These are phyloP conservation scores for Thelaira solivaga DNA, from an alignment of 2,888 invertebrate genomes.

Conservation along the genomic window DNA sequence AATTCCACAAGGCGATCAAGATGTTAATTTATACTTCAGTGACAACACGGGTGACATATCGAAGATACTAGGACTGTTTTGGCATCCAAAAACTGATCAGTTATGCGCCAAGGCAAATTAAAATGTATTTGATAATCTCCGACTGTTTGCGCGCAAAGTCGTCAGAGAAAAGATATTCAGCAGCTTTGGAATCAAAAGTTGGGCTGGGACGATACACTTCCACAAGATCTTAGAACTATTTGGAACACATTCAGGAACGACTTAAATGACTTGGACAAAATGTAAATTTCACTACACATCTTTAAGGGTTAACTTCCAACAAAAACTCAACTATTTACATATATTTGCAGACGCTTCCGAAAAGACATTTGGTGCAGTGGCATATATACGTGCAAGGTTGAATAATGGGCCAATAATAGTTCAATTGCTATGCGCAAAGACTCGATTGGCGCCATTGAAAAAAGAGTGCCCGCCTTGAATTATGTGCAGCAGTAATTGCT, in stretches of 20 bases:
- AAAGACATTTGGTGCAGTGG: not conserved
- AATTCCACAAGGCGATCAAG: too few species aligned
- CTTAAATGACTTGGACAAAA: not conserved
- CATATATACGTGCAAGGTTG: not conserved
- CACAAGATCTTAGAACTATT: not conserved
- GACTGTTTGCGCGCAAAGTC: too few species aligned
- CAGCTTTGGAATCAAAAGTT: constrained; percentile 3
- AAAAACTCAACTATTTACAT: not conserved
- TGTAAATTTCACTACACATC: not conserved
- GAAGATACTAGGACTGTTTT: too few species aligned
- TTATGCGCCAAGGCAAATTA: too few species aligned
- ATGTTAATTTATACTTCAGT: too few species aligned
- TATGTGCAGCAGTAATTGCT: not conserved
- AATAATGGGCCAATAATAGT: not conserved
- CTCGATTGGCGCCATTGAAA: not conserved
- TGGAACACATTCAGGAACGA: not conserved
- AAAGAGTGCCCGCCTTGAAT: not conserved
- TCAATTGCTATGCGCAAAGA: not conserved
- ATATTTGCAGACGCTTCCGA: not conserved
- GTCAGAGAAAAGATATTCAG: not conserved
- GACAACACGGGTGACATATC: too few species aligned
- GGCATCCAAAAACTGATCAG: too few species aligned
- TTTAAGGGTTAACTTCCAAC: not conserved
- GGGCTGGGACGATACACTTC: not conserved
- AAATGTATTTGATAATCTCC: too few species aligned